Evolutionary conservation across 2,888 invertebrate genomes (phyloP), one percentile per base, ranked within the genome.

Genomic region (Argyresthia goedartella): DNA sequence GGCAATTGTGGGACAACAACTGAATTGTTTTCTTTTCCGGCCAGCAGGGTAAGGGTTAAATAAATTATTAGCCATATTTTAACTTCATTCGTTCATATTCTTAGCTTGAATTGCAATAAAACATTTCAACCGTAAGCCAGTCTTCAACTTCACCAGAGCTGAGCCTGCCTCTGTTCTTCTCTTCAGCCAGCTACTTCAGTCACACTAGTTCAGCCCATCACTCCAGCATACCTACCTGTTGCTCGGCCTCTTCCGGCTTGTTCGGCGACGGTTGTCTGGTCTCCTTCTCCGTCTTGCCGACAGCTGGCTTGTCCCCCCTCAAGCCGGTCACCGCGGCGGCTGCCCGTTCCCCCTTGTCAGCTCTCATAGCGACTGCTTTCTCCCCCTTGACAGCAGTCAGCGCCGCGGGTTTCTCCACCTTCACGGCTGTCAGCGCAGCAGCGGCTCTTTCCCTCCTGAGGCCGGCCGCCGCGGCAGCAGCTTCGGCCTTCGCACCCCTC

Each of bases 401-500:
- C 25, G 25, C 6, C 6, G 2, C 25, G 25, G 25, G 25, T 25
- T 78, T 84, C 57, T 75, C 78, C 62, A 71, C 34, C 13, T 15
- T 47, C 8, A 63, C 60, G 62, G 76, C 76, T 49, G 65, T 56
- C 50, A 63, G 58, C 64, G 25, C 25, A 25, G 25, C 25, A 25
- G 25, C 25, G 25, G 25, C 25, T 25, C 76, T 82, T 54, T 79
- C 77, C 71, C 62, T 73, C 66, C 87, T 81, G 47, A 67, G 64
- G 35, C 76, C 76, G 8, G 50, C 13, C 9, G 15, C 88, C 69
- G 88, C 69, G 57, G 81, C 76, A 35, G 76, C 73, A 59, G 76
- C 76, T 66, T 89, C 89, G 55, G 85, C 76, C 68, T 89, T 90
- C 74, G 88, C 88, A 59, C 73, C 82, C 65, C 76, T 88, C 82